These are phyloP conservation scores for Allygus modestus DNA, from an alignment of 2,888 invertebrate species.

Conservation along the genomic window DNA sequence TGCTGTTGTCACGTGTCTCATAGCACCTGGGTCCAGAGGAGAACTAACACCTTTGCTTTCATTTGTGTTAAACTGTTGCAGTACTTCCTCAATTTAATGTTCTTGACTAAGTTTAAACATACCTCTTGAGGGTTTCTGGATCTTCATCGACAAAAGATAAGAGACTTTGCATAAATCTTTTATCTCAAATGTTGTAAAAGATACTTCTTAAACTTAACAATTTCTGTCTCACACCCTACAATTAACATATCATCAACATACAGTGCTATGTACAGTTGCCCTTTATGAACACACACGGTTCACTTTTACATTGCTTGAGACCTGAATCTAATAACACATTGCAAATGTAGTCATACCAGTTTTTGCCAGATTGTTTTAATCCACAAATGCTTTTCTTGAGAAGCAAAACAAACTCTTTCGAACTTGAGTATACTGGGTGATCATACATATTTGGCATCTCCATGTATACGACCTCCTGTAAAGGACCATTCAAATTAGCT, in stretches of 20 bases:
- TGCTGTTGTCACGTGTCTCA: neutral
- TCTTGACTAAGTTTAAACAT: slow-evolving; percentile 7
- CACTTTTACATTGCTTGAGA: neutral
- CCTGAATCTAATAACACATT: neutral
- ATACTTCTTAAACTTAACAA: neutral
- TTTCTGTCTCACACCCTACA: neutral
- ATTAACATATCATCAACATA: slow-evolving; percentile 36
- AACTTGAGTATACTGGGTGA: neutral
- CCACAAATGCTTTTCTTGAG: neutral
- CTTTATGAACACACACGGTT: slow-evolving; percentile 6
- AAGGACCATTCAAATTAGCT: neutral
- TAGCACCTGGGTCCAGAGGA: neutral
- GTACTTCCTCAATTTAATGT: neutral
- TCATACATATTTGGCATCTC: neutral
- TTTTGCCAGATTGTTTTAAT: slow-evolving; percentile 4
- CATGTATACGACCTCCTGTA: neutral
- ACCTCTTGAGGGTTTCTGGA: neutral
- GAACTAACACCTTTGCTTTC: neutral
- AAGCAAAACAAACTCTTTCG: neutral
- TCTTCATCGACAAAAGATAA: too few relatives aligned
- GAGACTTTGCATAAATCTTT: slow-evolving; percentile 12
- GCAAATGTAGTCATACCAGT: slow-evolving; percentile 15
- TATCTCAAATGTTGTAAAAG: neutral
- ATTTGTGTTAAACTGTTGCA: slow-evolving; percentile 1
- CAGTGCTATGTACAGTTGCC: too few relatives aligned